Evolutionary conservation across 2,797 vertebrate genomes (phyloP), one percentile per base, ranked within the genome.

Genomic region (Platalea minor): DNA sequence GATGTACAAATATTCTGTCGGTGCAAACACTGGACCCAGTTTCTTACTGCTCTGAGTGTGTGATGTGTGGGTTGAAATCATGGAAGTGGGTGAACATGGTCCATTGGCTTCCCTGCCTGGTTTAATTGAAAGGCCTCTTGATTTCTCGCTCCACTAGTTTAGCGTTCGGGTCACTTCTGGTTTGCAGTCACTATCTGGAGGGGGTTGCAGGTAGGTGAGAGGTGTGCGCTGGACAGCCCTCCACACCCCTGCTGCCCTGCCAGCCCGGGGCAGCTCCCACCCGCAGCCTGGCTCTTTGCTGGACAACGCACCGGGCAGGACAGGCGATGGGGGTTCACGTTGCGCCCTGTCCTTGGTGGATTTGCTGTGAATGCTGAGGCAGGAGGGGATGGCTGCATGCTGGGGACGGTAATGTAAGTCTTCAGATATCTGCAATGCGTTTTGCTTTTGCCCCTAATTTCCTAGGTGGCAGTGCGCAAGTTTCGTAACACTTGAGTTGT

Each of bases 321-420:
- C 4, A 23, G 53, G 54, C 0, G 37, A 3, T 37, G 12, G 76
- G 48, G 51, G 4, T 10, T 50, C 59, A 10, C 2, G 0, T 0
- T 4, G 9, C 45, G 61, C 56, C 69, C 50, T 43, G 37, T n/a
- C 51, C 76, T 43, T 9, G 31, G 17, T 28, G 64, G 20, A 3
- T n/a, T 21, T 45, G 37, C 54, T 5, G 7, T 18, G 68, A 51
- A 18, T 25, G 35, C 51, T 75, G 75, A 45, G 81, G 75, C 70
- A 88, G 63, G 67, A 51, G 17, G 35, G 35, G 73, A 13, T 25
- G 51, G 31, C 65, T 68, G 57, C 25, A 3, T 3, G 15, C 72
- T 35, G 24, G 51, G 19, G n/a, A 4, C 57, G 31, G 53, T 28
- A 37, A 4, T 8, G 7, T 3, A 20, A n/a, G 4, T 5, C 25